phyloP scores from a whole-genome alignment of 1,140 invertebrate genomes.

The Zaprionus africanus region DNA sequence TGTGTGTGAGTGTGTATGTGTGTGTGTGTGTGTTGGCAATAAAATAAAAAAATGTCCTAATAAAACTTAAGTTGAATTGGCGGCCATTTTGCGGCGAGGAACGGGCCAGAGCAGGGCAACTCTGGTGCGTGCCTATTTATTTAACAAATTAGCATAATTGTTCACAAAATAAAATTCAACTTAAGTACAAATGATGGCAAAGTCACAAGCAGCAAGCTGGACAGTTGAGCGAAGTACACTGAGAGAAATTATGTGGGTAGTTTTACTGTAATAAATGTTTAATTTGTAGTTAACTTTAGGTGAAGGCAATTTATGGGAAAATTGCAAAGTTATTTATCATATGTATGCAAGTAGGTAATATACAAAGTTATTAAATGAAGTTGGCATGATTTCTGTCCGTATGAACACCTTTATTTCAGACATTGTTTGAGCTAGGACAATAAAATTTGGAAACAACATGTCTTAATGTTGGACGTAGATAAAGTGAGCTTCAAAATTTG shows the following conservation, averaged over 20 bases:
- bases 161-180: conserved; percentile 84
- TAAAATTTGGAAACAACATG: no score
- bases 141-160: conserved; percentile 84
- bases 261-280: background rate
- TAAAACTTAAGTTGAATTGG: conserved; percentile 80
- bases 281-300: no score
- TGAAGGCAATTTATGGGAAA: no score
- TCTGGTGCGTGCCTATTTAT: conserved; percentile 72
- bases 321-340: no score
- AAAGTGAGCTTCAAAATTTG: no score
- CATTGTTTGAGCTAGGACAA: fast-evolving
- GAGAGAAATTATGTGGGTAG: background rate
- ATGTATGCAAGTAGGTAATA: no score
- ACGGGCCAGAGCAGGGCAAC: background rate
- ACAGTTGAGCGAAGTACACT: background rate
- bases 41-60: conserved; percentile 76
- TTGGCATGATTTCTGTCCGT: no score
- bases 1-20: conserved; percentile 20
- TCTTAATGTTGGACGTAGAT: fast-evolving
- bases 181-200: conserved; percentile 80
- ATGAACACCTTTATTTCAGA: no score
- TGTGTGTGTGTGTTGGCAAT: conserved; percentile 60
- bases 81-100: conserved; percentile 65
- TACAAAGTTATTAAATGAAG: no score
- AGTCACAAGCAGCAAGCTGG: conserved; percentile 7